Evolutionary conservation across 2,888 invertebrate genomes (phyloP).

Genomic region (Sarcophaga subvicina): DNA sequence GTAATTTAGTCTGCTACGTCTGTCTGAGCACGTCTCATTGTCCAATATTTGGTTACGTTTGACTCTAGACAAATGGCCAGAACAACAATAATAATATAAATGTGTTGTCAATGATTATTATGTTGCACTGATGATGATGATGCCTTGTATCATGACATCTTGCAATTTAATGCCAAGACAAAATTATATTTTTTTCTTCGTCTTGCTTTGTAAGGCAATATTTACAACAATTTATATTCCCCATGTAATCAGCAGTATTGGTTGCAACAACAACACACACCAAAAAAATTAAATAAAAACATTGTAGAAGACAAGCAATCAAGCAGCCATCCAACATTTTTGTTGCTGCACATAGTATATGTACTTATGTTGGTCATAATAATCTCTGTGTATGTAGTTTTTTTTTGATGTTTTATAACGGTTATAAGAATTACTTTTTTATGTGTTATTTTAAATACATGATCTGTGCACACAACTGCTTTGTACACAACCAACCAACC

Average conservation of each 20-base stretch:
- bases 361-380: conserved; percentile 50
- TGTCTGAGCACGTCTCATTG: conserved; percentile 4
- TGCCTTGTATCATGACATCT: conserved; percentile 60
- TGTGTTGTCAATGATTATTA: conserved; percentile 60
- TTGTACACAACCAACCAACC: no score
- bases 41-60: conserved; percentile 26
- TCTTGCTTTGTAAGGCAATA: conserved; percentile 16
- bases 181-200: conserved; percentile 41
- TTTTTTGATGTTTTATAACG: conserved; percentile 42
- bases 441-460: conserved; percentile 10
- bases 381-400: conserved; percentile 20
- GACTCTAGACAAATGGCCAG: conserved; percentile 27
- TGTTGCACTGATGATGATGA: conserved; percentile 53
- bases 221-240: conserved; percentile 51
- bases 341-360: conserved; percentile 14
- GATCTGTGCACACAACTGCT: conserved; percentile 15
- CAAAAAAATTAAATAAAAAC: not conserved
- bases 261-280: not conserved
- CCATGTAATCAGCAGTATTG: conserved; percentile 18
- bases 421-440: conserved; percentile 51
- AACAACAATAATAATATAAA: not conserved
- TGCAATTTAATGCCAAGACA: conserved; percentile 60
- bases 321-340: conserved; percentile 24
- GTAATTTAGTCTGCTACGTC: conserved; percentile 26
- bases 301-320: conserved; percentile 10